Percentiles rank a stretch among this genome's conserved stretches.
Conservation (phyloP, 2,797 vertebrate species). For the Xyrichtys novacula region DNA sequence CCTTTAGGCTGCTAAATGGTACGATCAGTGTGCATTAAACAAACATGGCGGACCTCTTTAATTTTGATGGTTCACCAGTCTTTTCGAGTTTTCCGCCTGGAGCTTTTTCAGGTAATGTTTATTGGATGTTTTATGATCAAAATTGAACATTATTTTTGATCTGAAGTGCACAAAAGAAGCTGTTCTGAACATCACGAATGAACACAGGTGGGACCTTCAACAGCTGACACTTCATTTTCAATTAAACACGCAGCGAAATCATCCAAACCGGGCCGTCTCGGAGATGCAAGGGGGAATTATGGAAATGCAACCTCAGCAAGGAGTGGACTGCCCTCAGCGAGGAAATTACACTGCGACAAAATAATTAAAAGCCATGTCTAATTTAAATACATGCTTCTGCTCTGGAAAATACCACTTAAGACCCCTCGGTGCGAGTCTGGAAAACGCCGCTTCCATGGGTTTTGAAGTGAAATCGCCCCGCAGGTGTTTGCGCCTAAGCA, state of each 20-base stretch:
- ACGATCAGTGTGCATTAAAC: constrained; percentile 1
- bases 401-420: constrained; percentile 68
- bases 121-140: constrained; percentile 14
- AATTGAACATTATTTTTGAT: constrained; percentile 34
- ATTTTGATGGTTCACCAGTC: constrained; percentile 17
- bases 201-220: constrained; percentile 60
- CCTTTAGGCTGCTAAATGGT: constrained; percentile 25
- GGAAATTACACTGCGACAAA: constrained; percentile 81
- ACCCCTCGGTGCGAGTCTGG: constrained; percentile 48
- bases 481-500: constrained; percentile 31
- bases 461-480: constrained; percentile 66
- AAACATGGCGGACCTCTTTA: constrained; percentile 27
- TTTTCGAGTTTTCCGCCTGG: background rate
- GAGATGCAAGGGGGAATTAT: constrained; percentile 69
- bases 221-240: constrained; percentile 75
- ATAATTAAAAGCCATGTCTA: constrained; percentile 86
- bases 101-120: constrained; percentile 16
- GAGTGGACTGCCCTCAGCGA: constrained; percentile 71
- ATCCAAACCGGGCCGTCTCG: constrained; percentile 39
- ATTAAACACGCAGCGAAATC: constrained; percentile 56
- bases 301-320: constrained; percentile 78
- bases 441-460: constrained; percentile 77
- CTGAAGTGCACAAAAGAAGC: constrained; percentile 11
- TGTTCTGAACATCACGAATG: constrained; percentile 2
- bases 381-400: constrained; percentile 77